Evolutionary conservation across 1,140 invertebrate species (phyloP).

Genomic region (Phymorhynchus buccinoides): DNA sequence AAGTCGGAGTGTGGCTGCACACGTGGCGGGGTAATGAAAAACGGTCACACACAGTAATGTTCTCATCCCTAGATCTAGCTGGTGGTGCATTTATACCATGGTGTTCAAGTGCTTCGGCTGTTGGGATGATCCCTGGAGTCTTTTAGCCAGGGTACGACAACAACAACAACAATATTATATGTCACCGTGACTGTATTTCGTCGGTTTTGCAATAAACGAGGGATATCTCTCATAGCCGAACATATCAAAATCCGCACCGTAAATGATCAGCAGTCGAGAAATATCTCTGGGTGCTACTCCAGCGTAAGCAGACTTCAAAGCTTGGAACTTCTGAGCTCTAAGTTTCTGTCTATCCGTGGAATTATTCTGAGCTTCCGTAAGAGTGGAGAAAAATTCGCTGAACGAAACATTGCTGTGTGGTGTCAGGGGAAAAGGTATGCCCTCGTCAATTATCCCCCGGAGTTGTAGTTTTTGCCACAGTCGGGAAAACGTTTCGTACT

Average conservation of each 20-base stretch:
- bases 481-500: slow-evolving; percentile 1
- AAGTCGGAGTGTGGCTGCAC: too few relatives aligned
- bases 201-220: neutral
- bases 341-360: slow-evolving; percentile 9
- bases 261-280: neutral
- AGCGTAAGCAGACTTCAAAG: slow-evolving; percentile 28
- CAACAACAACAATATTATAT: too few relatives aligned
- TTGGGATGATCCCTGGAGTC: too few relatives aligned
- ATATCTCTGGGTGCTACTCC: neutral
- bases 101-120: too few relatives aligned
- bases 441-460: slow-evolving; percentile 37
- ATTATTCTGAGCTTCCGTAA: neutral
- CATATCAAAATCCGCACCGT: slow-evolving; percentile 2
- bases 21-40: too few relatives aligned
- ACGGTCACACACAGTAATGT: too few relatives aligned
- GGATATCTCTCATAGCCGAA: slow-evolving; percentile 36
- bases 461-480: slow-evolving; percentile 40
- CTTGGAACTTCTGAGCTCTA: slow-evolving; percentile 29
- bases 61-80: too few relatives aligned
- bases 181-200: neutral
- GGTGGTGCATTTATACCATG: too few relatives aligned
- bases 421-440: slow-evolving; percentile 5
- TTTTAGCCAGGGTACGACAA: too few relatives aligned
- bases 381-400: neutral
- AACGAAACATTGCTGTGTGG: neutral